A percentile compares a stretch with the other conserved stretches of the same genome.
Conservation (phyloP, 2,888 invertebrate species). For the Drosophila birchii region DNA sequence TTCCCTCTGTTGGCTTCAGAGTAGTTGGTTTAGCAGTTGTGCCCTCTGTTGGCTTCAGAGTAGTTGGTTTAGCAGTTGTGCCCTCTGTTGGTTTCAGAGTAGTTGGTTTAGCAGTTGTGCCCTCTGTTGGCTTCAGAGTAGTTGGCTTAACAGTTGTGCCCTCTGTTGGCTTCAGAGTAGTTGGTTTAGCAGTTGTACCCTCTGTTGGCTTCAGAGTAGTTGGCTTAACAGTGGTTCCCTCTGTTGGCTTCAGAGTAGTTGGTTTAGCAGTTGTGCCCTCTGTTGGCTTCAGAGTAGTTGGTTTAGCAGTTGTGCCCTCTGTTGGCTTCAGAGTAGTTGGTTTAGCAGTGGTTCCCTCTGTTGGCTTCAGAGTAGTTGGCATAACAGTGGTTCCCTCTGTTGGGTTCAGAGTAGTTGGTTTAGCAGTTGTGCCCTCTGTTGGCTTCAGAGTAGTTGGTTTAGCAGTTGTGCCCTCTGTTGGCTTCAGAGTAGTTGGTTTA, state of each 20-base stretch:
- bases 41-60: no score
- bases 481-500: not conserved
- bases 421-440: not conserved
- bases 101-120: not conserved
- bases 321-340: not conserved
- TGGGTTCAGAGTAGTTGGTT: not conserved
- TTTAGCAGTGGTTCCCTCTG: not conserved
- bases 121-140: slow-evolving; percentile 16
- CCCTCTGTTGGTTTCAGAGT: not conserved
- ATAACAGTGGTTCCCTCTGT: no score
- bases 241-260: no score
- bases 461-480: not conserved
- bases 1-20: no score
- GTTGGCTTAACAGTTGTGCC: slow-evolving; percentile 5
- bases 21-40: no score
- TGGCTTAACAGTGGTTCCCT: not conserved
- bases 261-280: slow-evolving; percentile 1
- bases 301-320: not conserved
- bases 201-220: no score
- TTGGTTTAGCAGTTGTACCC: not conserved
- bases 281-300: not conserved
- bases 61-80: not conserved
- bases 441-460: slow-evolving; percentile 6
- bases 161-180: slow-evolving; percentile 15
- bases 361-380: slow-evolving; percentile 2